These are phyloP conservation scores for Sphaerolaimus hirsutus DNA, from an alignment of 2,888 invertebrate species.

Conservation along the genomic window DNA sequence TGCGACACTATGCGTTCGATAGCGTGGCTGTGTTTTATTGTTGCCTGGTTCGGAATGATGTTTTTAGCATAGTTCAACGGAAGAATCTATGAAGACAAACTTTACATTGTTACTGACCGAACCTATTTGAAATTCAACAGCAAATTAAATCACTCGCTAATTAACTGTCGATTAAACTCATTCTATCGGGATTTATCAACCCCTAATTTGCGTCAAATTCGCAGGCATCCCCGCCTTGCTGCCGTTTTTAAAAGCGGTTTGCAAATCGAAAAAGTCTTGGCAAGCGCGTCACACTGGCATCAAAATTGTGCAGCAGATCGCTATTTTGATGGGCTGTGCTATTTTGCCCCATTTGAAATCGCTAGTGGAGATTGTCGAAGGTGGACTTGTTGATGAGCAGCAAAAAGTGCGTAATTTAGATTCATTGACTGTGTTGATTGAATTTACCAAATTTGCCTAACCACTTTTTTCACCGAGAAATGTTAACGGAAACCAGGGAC, in stretches of 20 bases:
- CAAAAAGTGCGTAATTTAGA: constrained; percentile 64
- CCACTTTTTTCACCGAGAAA: too few relatives aligned
- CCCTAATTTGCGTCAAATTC: constrained; percentile 72
- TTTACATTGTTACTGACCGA: too few relatives aligned
- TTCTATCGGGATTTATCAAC: too few relatives aligned
- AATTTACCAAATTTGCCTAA: not conserved
- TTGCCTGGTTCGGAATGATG: too few relatives aligned
- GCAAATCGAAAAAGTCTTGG: constrained; percentile 97
- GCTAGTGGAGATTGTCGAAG: constrained; percentile 95
- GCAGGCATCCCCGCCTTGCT: constrained; percentile 85
- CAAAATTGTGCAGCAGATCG: constrained; percentile 98
- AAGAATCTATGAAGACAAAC: too few relatives aligned
- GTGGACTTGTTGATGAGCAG: constrained; percentile 87
- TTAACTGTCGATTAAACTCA: too few relatives aligned
- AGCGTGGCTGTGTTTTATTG: too few relatives aligned
- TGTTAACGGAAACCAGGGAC: too few relatives aligned
- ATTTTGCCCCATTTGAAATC: constrained; percentile 91
- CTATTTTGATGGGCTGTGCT: constrained; percentile 97
- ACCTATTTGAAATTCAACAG: too few relatives aligned
- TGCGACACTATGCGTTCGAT: too few relatives aligned
- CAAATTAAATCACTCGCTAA: too few relatives aligned
- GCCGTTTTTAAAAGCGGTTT: constrained; percentile 93
- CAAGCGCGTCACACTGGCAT: constrained; percentile 92
- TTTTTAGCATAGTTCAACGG: too few relatives aligned
- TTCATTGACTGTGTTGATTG: not conserved